A percentile compares a stretch with the other conserved stretches of the same genome.
These are phyloP conservation scores for Alloscopus bannaensis DNA, from an alignment of 2,888 invertebrate species.

Conservation along the genomic window DNA sequence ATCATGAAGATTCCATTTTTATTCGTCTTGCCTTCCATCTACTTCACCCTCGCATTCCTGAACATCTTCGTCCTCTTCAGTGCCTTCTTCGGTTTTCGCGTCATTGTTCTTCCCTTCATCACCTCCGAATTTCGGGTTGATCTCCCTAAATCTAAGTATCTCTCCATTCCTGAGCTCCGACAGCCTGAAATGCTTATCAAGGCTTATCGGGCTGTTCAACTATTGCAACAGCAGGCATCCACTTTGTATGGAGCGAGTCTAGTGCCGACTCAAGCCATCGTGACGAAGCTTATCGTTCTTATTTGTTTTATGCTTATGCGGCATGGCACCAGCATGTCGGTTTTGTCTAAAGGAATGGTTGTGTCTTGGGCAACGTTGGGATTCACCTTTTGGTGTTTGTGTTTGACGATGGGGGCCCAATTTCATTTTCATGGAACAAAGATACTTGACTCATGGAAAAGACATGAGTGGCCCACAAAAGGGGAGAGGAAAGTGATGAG, in stretches of 20 bases:
- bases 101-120: slow-evolving; percentile 5
- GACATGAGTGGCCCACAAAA: slow-evolving; percentile 1
- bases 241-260: background rate
- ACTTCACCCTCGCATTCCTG: background rate
- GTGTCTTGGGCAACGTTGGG: background rate
- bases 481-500: slow-evolving; percentile 2
- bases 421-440: slow-evolving; percentile 10
- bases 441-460: slow-evolving; percentile 29
- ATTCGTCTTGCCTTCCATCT: background rate
- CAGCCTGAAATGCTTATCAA: background rate
- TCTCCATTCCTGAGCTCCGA: background rate
- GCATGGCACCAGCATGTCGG: background rate
- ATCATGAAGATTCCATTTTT: background rate
- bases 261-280: slow-evolving; percentile 12
- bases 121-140: background rate
- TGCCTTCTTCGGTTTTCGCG: background rate
- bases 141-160: background rate
- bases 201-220: slow-evolving; percentile 18
- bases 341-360: background rate
- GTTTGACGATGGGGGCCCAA: slow-evolving; percentile 5
- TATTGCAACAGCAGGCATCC: slow-evolving; percentile 9
- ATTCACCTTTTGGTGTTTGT: background rate
- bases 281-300: background rate
- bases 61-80: background rate
- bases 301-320: background rate